Base-by-base conservation (phyloP, 2,113 vertebrate genomes). In the Hiodon alosoides region DNA sequence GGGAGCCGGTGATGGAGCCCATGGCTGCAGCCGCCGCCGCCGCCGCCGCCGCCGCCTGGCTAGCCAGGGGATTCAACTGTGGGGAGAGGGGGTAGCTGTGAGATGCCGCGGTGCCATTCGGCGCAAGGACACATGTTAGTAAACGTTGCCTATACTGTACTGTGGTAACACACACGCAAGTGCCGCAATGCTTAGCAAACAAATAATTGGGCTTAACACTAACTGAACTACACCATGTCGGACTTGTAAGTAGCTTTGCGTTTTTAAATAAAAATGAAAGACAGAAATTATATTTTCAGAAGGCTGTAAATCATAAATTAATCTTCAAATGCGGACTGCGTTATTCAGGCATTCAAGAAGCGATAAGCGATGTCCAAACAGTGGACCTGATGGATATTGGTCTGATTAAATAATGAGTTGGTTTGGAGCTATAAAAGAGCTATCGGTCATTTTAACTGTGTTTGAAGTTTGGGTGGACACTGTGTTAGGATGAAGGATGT, bases 11-110 rank as follows among this genome's bases (percentile, higher is more conserved):
- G 79, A 98, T 90, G 53, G 96, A 98, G 81, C 96, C 94, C 94
- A 98, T 94, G 69, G 95, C 95, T 78, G 94, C 95, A 46, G 94
- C 96, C 0, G 94, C 94, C 0, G 96, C 95, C 3, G 90, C 90
- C 0, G 94, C 54, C 10, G 13, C 31, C 31, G 31, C 31, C 31
- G 31, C 94, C 71, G 95, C 95, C 90, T 96, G 97, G 85, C 93
- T 97, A 86, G 96, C 94, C 85, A 98, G 89, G 11, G 96, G 95
- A 85, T 96, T 98, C 88, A 98, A 90, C 96, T 98, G 91, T 79
- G 6, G 31, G 46, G 52, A 85, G 73, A 81, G 72, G 55, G 14
- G 70, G 66, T 77, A 66, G 14, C 3, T 14, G 59, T 17, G 16
- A 52, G 48, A 61, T 48, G 65, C 65, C 13, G 4, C 13, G 2